phyloP scores from a whole-genome alignment of 2,888 invertebrate genomes.

The Drosophila rellima region DNA sequence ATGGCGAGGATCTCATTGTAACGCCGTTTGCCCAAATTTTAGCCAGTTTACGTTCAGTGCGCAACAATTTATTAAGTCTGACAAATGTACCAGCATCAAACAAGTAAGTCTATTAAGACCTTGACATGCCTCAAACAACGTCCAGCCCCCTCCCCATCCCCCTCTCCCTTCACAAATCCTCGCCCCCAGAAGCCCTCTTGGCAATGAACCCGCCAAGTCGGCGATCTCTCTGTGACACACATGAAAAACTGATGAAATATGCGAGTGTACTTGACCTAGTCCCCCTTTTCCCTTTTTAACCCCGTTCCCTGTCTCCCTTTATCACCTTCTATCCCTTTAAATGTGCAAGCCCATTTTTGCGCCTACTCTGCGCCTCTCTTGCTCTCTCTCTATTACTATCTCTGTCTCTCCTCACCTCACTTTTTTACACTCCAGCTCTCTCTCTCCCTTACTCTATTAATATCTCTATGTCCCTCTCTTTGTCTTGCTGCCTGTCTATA shows the following conservation, averaged over 20 bases:
- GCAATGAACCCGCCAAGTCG: slow-evolving; percentile 2
- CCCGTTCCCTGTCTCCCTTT: not conserved
- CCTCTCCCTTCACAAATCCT: too few species aligned
- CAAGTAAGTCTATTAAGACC: slow-evolving; percentile 88
- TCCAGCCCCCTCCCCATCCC: not conserved
- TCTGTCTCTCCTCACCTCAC: not conserved
- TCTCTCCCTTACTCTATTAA: slow-evolving; percentile 6
- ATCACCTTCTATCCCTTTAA: not conserved
- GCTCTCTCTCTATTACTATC: not conserved
- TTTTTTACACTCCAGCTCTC: not conserved
- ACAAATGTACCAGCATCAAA: slow-evolving; percentile 93
- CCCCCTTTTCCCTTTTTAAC: not conserved
- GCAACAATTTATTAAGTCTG: slow-evolving; percentile 98
- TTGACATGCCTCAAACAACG: slow-evolving; percentile 31
- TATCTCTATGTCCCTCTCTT: slow-evolving; percentile 20
- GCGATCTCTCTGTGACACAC: slow-evolving; percentile 7
- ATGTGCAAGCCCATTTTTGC: not conserved
- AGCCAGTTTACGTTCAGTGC: slow-evolving; percentile 98
- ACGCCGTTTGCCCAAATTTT: slow-evolving; percentile 99
- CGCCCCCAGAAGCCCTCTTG: slow-evolving; percentile 3
- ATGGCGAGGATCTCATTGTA: slow-evolving; percentile 99
- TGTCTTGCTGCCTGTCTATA: slow-evolving; percentile 19
- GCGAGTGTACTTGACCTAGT: slow-evolving; percentile 16
- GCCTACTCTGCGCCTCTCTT: not conserved
- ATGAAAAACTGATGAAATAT: slow-evolving; percentile 4